Evolutionary conservation across 2,797 vertebrate genomes (phyloP).

Genomic region (Streptopelia turtur): DNA sequence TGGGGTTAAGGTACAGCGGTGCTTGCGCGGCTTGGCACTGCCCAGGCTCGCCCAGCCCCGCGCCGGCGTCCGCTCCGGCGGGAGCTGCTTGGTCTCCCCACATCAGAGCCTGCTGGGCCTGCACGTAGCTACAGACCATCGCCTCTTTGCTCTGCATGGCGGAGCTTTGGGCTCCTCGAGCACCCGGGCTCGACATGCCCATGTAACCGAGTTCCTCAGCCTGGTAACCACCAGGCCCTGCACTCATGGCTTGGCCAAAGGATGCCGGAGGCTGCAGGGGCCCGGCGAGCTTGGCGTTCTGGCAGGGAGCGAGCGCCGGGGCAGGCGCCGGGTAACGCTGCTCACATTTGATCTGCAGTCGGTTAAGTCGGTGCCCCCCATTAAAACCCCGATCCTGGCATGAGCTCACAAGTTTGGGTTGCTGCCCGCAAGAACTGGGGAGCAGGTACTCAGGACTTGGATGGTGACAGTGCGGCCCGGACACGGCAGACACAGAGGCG

Average conservation of each 20-base stretch:
- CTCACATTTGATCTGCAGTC: constrained; percentile 91
- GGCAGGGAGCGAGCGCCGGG: constrained; percentile 81
- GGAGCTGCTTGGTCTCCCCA: constrained; percentile 85
- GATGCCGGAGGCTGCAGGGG: neutral
- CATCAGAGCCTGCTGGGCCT: constrained; percentile 94
- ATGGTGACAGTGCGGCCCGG: constrained; percentile 70
- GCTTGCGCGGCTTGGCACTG: constrained; percentile 76
- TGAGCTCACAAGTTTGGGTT: neutral
- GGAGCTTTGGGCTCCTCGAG: constrained; percentile 84
- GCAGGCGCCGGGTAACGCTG: constrained; percentile 84
- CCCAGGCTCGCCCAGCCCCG: constrained; percentile 71
- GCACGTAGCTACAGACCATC: constrained; percentile 94
- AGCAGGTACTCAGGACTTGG: constrained; percentile 32
- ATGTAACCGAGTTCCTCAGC: constrained; percentile 75
- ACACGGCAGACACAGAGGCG: constrained; percentile 22
- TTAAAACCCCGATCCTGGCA: constrained; percentile 79
- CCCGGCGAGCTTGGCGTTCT: constrained; percentile 50
- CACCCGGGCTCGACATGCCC: constrained; percentile 73
- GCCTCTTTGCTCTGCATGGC: constrained; percentile 92
- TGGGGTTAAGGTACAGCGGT: constrained; percentile 80
- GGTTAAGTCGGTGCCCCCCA: constrained; percentile 77
- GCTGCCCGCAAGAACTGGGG: constrained; percentile 14
- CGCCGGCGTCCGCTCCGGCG: constrained; percentile 33
- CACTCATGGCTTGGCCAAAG: constrained; percentile 51
- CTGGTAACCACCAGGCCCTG: constrained; percentile 77